phyloP scores from a whole-genome alignment of 2,797 vertebrate genomes.

The Gambusia yucatana region DNA sequence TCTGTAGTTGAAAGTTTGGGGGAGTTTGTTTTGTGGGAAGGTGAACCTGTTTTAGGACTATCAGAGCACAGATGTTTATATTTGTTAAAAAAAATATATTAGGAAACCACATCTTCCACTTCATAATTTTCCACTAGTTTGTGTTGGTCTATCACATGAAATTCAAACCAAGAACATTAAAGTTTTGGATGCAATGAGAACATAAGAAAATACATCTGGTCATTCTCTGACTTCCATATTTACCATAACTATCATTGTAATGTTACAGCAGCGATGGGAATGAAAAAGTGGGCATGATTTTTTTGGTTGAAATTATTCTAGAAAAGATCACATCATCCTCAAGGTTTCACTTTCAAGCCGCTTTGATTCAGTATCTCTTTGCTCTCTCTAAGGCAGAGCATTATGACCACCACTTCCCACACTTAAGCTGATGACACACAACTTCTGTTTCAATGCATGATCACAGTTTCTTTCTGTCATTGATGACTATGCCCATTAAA shows the following conservation, averaged over 20 bases:
- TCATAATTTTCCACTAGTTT: background rate
- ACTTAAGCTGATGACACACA: background rate
- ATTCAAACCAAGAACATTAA: background rate
- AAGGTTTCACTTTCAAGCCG: background rate
- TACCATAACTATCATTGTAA: background rate
- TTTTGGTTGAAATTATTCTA: background rate
- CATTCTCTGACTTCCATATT: background rate
- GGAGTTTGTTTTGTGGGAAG: background rate
- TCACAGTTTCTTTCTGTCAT: background rate
- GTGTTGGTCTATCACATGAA: background rate
- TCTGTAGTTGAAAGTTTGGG: background rate
- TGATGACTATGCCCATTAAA: background rate
- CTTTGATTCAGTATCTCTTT: background rate
- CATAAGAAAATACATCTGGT: background rate
- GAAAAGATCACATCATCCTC: background rate
- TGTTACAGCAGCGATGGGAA: background rate
- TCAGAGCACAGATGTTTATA: too few species aligned
- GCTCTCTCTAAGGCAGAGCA: background rate
- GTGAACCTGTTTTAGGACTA: background rate
- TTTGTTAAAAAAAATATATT: too few species aligned
- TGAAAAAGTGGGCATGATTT: background rate
- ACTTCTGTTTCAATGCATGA: background rate
- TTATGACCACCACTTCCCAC: background rate
- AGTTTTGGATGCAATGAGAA: background rate
- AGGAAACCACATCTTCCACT: background rate